Evolutionary conservation across 2,888 invertebrate genomes (phyloP).

Genomic region (Keiferia lycopersicella): DNA sequence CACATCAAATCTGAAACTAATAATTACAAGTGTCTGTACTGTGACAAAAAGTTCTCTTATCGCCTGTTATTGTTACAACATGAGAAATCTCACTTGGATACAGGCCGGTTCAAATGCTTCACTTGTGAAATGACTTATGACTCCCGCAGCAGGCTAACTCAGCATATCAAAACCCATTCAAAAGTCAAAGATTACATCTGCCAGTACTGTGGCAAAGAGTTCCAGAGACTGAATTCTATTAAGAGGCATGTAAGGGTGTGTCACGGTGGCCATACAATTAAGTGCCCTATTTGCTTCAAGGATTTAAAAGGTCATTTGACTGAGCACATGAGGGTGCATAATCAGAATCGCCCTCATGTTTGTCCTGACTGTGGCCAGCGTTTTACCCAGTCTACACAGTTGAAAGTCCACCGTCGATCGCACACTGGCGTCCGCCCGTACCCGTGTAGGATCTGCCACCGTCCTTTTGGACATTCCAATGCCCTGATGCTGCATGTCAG

Average conservation of each 20-base stretch:
- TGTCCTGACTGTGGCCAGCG: conserved; percentile 89
- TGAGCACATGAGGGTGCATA: conserved; percentile 91
- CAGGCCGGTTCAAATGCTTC: conserved; percentile 86
- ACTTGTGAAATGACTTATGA: conserved; percentile 87
- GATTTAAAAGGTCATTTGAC: conserved; percentile 90
- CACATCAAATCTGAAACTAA: conserved; percentile 78
- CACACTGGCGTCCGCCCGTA: conserved; percentile 93
- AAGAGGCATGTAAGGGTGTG: conserved; percentile 88
- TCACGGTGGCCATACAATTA: conserved; percentile 88
- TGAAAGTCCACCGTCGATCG: conserved; percentile 91
- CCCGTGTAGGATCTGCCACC: conserved; percentile 89
- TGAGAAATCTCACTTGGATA: conserved; percentile 86
- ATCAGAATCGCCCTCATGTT: conserved; percentile 87
- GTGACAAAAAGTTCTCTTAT: conserved; percentile 59
- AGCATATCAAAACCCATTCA: conserved; percentile 86
- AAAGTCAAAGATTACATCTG: conserved; percentile 89
- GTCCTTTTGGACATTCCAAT: conserved; percentile 91
- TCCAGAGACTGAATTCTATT: conserved; percentile 87
- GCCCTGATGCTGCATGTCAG: conserved; percentile 91
- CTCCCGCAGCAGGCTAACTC: conserved; percentile 82
- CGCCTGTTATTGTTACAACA: conserved; percentile 81
- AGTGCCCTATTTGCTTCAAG: conserved; percentile 91
- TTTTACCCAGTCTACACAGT: conserved; percentile 91
- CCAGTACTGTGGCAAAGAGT: conserved; percentile 89
- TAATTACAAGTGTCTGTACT: conserved; percentile 85